Evolutionary conservation across 2,797 vertebrate species (phyloP).

Genomic region (Mus spretus): DNA sequence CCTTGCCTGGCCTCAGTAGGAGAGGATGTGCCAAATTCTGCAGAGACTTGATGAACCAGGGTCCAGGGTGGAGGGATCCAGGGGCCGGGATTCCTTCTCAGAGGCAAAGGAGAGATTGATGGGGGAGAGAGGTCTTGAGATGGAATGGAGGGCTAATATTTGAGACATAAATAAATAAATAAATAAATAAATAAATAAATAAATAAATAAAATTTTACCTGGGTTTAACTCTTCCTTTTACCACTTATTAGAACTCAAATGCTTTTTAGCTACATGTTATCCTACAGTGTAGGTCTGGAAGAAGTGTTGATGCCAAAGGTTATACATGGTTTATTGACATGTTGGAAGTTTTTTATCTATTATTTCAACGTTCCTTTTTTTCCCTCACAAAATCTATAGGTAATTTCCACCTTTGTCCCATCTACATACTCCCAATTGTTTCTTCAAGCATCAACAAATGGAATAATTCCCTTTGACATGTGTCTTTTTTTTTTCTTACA

Average conservation of each 20-base stretch:
- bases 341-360: neutral
- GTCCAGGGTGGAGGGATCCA: neutral
- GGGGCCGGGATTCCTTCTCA: neutral
- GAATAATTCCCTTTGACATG: neutral
- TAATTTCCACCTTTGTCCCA: neutral
- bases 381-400: neutral
- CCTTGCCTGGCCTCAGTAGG: neutral
- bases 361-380: neutral
- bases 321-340: neutral
- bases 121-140: neutral
- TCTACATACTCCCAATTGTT: neutral
- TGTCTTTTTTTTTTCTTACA: neutral
- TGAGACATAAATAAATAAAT: no score
- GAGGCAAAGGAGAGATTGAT: neutral
- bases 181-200: neutral
- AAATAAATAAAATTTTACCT: neutral
- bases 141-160: no score
- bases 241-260: neutral
- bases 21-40: neutral
- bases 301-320: neutral
- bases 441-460: neutral
- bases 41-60: neutral
- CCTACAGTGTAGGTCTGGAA: neutral
- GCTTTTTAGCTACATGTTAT: neutral
- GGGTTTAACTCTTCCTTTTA: neutral